Percentiles rank a stretch among this genome's conserved stretches.
Evolutionary conservation across 2,888 invertebrate genomes (phyloP).

Genomic region (Euplexia lucipara): DNA sequence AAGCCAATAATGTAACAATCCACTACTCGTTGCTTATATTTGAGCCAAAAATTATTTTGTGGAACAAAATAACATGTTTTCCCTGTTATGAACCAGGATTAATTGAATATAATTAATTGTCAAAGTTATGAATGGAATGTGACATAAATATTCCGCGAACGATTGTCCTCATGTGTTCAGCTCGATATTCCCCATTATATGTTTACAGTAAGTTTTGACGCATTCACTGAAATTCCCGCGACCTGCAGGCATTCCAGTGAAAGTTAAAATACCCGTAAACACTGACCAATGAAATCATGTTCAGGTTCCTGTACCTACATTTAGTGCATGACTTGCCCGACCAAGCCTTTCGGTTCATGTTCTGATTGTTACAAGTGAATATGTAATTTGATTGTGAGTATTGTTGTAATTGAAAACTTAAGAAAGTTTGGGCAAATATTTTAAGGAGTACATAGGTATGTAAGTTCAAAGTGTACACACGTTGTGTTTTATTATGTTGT

Average conservation of each 20-base stretch:
- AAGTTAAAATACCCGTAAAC: slow-evolving; percentile 6
- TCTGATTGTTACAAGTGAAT: no score
- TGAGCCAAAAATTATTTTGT: neutral
- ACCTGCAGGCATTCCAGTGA: slow-evolving; percentile 11
- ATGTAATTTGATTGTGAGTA: no score
- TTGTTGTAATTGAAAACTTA: no score
- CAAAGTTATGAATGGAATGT: slow-evolving; percentile 25
- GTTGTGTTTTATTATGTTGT: no score
- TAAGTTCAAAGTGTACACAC: no score
- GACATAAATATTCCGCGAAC: neutral
- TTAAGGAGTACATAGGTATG: no score
- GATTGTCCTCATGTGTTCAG: slow-evolving; percentile 14
- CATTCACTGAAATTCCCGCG: slow-evolving; percentile 16
- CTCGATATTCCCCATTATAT: neutral
- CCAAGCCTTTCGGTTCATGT: no score
- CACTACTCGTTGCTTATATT: neutral
- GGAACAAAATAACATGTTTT: slow-evolving; percentile 5
- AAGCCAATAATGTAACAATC: no score
- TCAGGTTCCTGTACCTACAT: no score
- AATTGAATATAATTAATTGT: neutral
- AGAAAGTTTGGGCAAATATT: no score
- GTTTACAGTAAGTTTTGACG: neutral
- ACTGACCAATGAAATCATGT: slow-evolving; percentile 9
- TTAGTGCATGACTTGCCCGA: no score
- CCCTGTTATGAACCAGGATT: neutral